Evolutionary conservation across 2,797 vertebrate genomes (phyloP).

Genomic region (Falco berigora): DNA sequence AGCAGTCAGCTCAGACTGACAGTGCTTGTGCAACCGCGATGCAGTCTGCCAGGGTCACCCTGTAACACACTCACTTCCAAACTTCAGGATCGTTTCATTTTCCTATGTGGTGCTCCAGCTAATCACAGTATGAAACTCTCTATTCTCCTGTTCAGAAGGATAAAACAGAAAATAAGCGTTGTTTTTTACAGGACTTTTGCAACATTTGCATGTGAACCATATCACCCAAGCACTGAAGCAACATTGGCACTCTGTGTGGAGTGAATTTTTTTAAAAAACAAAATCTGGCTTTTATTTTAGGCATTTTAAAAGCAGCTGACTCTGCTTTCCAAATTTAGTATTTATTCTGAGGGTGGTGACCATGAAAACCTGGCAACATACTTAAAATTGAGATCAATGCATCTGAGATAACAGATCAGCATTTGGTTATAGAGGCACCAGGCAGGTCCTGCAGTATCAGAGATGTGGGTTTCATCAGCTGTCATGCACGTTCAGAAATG

Average conservation of each 20-base stretch:
- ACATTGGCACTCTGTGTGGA: neutral
- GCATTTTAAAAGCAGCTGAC: neutral
- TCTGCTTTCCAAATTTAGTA: neutral
- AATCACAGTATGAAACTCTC: neutral
- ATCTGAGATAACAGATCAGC: neutral
- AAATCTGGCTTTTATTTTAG: neutral
- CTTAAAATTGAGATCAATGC: neutral
- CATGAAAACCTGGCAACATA: neutral
- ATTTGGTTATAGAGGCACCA: neutral
- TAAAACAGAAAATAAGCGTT: neutral
- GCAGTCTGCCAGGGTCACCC: neutral
- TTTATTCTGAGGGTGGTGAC: neutral
- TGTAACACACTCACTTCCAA: neutral
- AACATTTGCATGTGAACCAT: neutral
- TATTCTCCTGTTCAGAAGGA: neutral
- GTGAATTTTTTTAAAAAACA: neutral
- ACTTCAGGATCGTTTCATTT: neutral
- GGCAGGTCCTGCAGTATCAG: neutral
- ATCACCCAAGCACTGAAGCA: neutral
- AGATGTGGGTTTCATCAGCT: neutral
- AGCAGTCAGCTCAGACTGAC: neutral
- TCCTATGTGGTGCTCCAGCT: neutral
- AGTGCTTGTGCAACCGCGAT: rapidly evolving
- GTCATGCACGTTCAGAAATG: rapidly evolving
- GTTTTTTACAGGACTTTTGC: neutral